phyloP scores from a whole-genome alignment of 2,797 vertebrate species.

The Stomatorhinus walkeri region DNA sequence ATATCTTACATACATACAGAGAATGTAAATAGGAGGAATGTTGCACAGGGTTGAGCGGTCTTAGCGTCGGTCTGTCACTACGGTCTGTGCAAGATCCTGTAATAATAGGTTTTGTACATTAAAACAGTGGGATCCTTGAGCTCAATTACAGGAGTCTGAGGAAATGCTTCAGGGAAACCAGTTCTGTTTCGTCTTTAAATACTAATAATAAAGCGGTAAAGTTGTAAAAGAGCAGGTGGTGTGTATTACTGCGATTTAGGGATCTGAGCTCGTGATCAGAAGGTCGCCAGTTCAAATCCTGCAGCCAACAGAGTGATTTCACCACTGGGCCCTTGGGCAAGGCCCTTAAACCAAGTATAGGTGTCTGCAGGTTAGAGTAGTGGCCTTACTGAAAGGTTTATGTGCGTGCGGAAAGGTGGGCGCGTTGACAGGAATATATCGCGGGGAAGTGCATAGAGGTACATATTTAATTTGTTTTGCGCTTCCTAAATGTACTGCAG shows the following conservation, averaged over 20 bases:
- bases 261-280: neutral
- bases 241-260: neutral
- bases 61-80: neutral
- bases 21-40: conserved; percentile 8
- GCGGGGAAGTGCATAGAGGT: neutral
- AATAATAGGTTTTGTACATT: neutral
- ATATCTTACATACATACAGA: conserved; percentile 18
- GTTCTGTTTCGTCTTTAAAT: neutral
- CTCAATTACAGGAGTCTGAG: neutral
- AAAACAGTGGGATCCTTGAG: neutral
- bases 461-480: neutral
- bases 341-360: neutral
- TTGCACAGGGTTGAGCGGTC: neutral
- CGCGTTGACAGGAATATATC: neutral
- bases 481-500: neutral
- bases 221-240: neutral
- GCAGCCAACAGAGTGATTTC: neutral
- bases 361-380: neutral
- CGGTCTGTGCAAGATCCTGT: neutral
- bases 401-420: neutral
- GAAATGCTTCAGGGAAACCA: neutral
- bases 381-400: neutral
- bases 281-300: neutral
- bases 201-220: neutral
- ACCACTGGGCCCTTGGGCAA: neutral